Evolutionary conservation across 2,113 vertebrate genomes (phyloP).

Genomic region (Oncorhynchus masou): DNA sequence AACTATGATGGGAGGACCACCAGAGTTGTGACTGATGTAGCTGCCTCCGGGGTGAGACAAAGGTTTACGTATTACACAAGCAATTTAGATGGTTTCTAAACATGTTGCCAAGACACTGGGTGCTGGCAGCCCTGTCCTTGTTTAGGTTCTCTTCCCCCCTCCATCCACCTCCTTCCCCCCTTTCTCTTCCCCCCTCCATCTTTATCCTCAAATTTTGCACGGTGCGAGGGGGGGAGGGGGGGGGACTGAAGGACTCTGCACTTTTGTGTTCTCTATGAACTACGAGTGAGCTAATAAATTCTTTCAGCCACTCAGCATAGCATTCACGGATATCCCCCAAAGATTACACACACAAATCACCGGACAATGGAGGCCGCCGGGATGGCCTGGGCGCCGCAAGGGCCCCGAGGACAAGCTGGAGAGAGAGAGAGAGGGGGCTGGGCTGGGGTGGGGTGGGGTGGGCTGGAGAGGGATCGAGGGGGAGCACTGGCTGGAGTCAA

Average conservation of each 20-base stretch:
- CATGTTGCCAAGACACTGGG: conserved; percentile 98
- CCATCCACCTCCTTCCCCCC: too few species aligned
- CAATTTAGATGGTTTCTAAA: conserved; percentile 99
- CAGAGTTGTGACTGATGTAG: conserved; percentile 89
- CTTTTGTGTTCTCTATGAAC: conserved; percentile 90
- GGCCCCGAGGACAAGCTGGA: conserved; percentile 79
- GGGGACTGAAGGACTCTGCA: conserved; percentile 81
- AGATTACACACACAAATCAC: conserved; percentile 97
- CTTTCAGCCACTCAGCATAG: conserved; percentile 86
- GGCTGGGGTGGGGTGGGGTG: conserved; percentile 44
- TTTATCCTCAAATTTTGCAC: background rate
- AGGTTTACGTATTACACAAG: conserved; percentile 99
- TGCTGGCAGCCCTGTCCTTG: conserved; percentile 85
- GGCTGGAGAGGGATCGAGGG: conserved; percentile 49
- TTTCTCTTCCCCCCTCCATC: conserved; percentile 56
- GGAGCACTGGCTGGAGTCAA: conserved; percentile 79
- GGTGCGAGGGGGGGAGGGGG: conserved; percentile 16
- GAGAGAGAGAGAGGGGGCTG: conserved; percentile 48
- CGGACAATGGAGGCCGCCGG: conserved; percentile 82
- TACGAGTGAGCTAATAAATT: conserved; percentile 95
- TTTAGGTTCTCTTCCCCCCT: conserved; percentile 72
- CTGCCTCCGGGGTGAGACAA: conserved; percentile 91
- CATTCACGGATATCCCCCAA: conserved; percentile 85
- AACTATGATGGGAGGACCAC: conserved; percentile 91
- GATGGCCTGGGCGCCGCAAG: conserved; percentile 78